These are phyloP conservation scores for Pachycephala philippinensis DNA, from an alignment of 2,113 vertebrate species.

Conservation along the genomic window DNA sequence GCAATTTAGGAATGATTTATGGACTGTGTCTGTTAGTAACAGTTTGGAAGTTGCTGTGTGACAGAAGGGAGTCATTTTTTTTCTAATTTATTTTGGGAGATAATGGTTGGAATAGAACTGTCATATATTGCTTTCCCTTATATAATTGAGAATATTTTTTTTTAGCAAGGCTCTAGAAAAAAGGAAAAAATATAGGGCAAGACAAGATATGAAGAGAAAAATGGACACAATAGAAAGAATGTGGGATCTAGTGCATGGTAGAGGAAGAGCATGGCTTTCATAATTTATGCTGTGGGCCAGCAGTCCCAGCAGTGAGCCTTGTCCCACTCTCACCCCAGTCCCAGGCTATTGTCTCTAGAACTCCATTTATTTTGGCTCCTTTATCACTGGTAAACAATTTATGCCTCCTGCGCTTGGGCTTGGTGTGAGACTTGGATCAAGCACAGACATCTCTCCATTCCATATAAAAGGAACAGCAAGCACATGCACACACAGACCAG, in stretches of 20 bases:
- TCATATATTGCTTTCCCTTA: background rate
- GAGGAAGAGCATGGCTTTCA: background rate
- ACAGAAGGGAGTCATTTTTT: slow-evolving; percentile 30
- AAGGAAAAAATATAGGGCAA: background rate
- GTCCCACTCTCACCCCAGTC: background rate
- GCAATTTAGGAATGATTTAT: slow-evolving; percentile 72
- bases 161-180: background rate
- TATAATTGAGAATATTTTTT: background rate
- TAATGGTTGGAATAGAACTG: background rate
- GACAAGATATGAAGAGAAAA: background rate
- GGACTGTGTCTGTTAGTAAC: slow-evolving; percentile 22
- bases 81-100: slow-evolving; percentile 4
- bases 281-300: background rate
- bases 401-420: background rate
- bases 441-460: background rate
- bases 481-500: background rate
- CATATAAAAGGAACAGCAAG: background rate
- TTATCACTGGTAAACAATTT: background rate
- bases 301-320: background rate
- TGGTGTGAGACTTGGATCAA: background rate
- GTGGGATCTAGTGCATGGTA: background rate
- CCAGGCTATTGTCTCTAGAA: background rate
- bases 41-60: slow-evolving; percentile 17
- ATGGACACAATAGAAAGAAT: background rate
- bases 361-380: background rate